Base-by-base conservation (phyloP, 1,140 invertebrate species). In the Drosophila insularis region DNA sequence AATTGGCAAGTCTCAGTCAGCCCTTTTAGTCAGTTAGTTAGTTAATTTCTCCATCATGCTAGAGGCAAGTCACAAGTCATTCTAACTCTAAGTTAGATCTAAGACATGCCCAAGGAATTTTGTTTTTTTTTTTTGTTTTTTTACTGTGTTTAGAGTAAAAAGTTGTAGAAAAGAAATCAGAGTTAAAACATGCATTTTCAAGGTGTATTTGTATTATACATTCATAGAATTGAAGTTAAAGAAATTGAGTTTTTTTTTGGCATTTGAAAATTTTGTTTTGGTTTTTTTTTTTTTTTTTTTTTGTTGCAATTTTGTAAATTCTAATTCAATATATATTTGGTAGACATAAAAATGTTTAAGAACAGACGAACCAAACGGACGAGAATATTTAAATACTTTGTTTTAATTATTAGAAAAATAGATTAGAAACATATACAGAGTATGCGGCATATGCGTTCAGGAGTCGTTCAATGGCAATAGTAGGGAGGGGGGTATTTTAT, bases 261-360 rank as follows among this genome's bases (percentile, higher is more conserved):
- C n/a, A 43, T 43, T 50, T 84, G 74, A 63, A 21, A 66, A 68
- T 68, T 81, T 80, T 63, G 31, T 32, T 32, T 32, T 32, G 31
- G 32, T 70, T 63, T 46, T 40, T 46, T 67, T 61, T 59, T 46
- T 53, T n/a, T n/a, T 72, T 71, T 78, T 73, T 65, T 40, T 72
- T 46, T 53, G 40, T 62, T 72, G 59, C 35, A 63, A 78, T 81
- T 89, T 90, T 71, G 63, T 68, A 71, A 80, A 46, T 89, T 89
- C 82, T 61, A 17, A 87, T 71, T 63, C 68, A 55, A 82, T 84
- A 71, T 90, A 71, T 90, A 27, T 27, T 27, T 27, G 90, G 90
- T 78, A 91, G 90, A 85, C 90, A 91, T 91, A 91, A 91, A 91
- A 91, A 91, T 91, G 90, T 91, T 91, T 89, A 91, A 87, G 90